Base-by-base conservation (phyloP, 2,113 vertebrate genomes). In the Otolemur garnettii region DNA sequence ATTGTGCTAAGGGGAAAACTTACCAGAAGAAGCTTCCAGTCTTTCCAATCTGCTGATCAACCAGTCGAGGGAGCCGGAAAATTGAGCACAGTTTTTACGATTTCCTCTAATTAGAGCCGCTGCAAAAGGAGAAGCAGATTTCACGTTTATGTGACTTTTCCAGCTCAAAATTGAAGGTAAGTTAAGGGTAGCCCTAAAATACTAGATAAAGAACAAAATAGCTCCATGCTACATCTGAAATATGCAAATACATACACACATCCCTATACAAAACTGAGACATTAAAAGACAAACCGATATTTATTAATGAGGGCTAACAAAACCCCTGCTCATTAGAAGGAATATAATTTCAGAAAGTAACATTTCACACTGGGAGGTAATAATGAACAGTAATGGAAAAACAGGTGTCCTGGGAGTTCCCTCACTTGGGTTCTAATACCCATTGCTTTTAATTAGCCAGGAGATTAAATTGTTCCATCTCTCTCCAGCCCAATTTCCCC, bases 71-170 rank as follows among this genome's bases (percentile, higher is more conserved):
- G 99, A 99, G 90, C 99, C 98, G 11, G 99, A 99, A 98, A 99
- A 99, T 2, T 99, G 99, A 91, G 99, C 99, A 98, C 99, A 99
- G 97, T 99, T 99, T 98, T 99, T 99, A 97, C 99, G 99, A 99
- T 99, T 99, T 84, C 99, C 99, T 97, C 99, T 99, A 98, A 99
- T 99, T 80, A 99, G 98, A 90, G 99, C 99, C 91, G 99, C 99
- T 99, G 84, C 45, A 90, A 95, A 88, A 92, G 64, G 97, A 80
- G 64, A 87, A 94, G 21, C 82, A 35, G 74, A 72, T 57, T 79
- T 64, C 21, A 78, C 11, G 62, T 28, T 94, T 79, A 79, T 2
- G 2, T 62, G 21, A 81, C 59, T 90, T 83, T 83, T 79, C 75
- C 28, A 92, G 66, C 68, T 87, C 12, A 69, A 59, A 92, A 69